A percentile compares a stretch with the other conserved stretches of the same genome.
These are phyloP conservation scores for Scolanthus callimorphus DNA, from an alignment of 92 coral and sea anemone genomes.

Conservation along the genomic window DNA sequence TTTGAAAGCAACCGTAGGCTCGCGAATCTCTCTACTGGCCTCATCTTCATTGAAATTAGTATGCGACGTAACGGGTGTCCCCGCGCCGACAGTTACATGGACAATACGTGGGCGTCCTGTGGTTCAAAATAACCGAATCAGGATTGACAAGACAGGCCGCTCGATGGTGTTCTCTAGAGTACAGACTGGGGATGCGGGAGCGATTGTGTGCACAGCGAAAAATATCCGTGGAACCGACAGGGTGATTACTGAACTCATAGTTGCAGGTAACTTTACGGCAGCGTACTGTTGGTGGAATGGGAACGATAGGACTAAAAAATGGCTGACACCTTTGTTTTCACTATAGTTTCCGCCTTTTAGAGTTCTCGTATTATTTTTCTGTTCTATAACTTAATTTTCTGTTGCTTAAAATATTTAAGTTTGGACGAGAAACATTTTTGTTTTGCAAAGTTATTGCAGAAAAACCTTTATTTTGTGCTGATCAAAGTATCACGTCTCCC, in stretches of 20 bases:
- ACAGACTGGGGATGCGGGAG: slow-evolving; percentile 1
- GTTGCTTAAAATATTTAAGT: too few species aligned
- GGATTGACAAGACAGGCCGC: slow-evolving; percentile 9
- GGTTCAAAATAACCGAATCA: slow-evolving; percentile 1
- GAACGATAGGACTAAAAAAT: too few species aligned
- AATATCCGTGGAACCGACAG: slow-evolving; percentile 72
- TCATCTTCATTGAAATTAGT: slow-evolving; percentile 26
- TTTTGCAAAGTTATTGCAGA: too few species aligned
- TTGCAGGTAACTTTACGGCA: too few species aligned
- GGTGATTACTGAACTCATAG: background rate
- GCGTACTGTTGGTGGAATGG: too few species aligned
- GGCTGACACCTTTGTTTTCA: too few species aligned
- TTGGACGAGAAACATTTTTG: too few species aligned
- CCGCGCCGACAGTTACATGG: slow-evolving; percentile 56
- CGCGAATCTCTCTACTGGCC: slow-evolving; percentile 25
- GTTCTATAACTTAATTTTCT: too few species aligned
- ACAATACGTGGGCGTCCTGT: slow-evolving; percentile 6
- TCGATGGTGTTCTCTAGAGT: slow-evolving; percentile 8
- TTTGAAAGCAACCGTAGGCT: slow-evolving; percentile 49
- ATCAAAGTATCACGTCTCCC: too few species aligned
- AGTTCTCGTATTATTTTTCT: too few species aligned
- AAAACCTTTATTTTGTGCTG: too few species aligned
- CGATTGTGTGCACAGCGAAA: slow-evolving; percentile 57
- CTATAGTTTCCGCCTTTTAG: too few species aligned
- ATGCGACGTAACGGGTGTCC: slow-evolving; percentile 60